phyloP scores from a whole-genome alignment of 2,113 vertebrate genomes.

The Cyanistes caeruleus region DNA sequence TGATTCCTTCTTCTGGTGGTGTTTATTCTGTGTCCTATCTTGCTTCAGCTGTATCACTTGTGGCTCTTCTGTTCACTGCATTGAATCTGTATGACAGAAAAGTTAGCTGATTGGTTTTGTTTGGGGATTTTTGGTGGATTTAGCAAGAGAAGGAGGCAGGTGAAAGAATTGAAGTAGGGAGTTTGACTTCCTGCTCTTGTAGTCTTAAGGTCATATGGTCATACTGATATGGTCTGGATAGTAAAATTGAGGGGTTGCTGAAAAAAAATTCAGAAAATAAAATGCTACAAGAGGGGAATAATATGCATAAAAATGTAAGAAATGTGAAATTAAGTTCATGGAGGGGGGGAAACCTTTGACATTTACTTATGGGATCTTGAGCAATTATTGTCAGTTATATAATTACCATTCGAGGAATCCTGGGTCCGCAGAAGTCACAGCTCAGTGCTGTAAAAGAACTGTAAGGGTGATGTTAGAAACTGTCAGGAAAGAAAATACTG shows the following conservation, averaged over 20 bases:
- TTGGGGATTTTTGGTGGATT: neutral
- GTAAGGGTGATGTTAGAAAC: neutral
- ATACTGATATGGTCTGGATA: neutral
- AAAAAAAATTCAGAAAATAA: neutral
- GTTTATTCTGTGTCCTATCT: neutral
- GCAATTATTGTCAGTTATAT: neutral
- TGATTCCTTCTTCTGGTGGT: neutral
- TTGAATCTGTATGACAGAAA: neutral
- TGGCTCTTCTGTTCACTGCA: neutral
- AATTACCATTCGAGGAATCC: neutral
- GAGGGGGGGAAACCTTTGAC: neutral
- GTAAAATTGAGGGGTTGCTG: neutral
- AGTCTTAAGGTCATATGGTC: neutral
- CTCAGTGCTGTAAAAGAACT: neutral
- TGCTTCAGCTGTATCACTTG: neutral
- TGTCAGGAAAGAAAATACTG: neutral
- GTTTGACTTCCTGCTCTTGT: neutral
- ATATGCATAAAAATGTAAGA: neutral
- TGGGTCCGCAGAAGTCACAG: neutral
- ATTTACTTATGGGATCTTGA: neutral
- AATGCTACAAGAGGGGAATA: neutral
- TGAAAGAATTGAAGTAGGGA: neutral
- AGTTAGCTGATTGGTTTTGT: neutral
- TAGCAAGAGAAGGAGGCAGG: neutral
- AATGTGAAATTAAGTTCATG: neutral